Evolutionary conservation across 2,797 vertebrate genomes (phyloP).

Genomic region (Sebastes trivittatus): DNA sequence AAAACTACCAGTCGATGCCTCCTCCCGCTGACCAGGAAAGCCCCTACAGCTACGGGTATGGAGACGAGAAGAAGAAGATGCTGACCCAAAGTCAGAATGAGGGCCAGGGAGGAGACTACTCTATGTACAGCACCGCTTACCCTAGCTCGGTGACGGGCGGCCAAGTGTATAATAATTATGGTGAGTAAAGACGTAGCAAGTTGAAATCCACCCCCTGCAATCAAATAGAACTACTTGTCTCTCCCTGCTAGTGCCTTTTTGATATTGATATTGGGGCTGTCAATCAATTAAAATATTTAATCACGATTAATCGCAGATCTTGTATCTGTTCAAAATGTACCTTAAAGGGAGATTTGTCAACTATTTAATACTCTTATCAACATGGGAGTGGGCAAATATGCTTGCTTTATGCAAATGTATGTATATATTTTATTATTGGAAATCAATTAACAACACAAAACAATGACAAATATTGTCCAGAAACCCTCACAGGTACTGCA

Average conservation of each 20-base stretch:
- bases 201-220: background rate
- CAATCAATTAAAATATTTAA: no score
- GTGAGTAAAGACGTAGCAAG: constrained; percentile 44
- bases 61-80: constrained; percentile 82
- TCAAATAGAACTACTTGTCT: background rate
- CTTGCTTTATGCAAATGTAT: no score
- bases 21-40: constrained; percentile 79
- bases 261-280: no score
- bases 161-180: constrained; percentile 70
- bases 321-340: no score
- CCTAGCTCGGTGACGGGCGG: constrained; percentile 74
- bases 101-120: constrained; percentile 63
- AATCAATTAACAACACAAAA: no score
- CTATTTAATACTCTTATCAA: no score
- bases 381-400: no score
- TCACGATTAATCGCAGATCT: no score
- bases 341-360: no score
- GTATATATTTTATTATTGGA: no score
- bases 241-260: background rate
- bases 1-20: constrained; percentile 77
- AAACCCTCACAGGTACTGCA: no score
- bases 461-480: no score
- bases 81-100: constrained; percentile 67
- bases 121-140: constrained; percentile 82
- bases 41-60: constrained; percentile 82